phyloP scores from a whole-genome alignment of 2,888 invertebrate species.

The Phaonia tiefii region DNA sequence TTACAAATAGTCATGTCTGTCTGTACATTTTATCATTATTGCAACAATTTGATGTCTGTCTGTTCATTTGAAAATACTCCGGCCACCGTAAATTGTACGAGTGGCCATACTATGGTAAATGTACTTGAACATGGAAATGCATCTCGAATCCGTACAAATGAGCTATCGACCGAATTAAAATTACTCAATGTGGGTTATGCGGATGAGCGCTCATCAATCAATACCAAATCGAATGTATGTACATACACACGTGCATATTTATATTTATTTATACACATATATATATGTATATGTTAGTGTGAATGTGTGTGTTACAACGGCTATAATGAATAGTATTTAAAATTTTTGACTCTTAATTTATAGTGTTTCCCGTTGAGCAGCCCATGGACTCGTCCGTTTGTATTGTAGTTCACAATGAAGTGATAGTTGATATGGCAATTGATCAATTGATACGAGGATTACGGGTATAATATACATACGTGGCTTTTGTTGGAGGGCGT shows the following conservation, averaged over 20 bases:
- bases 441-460: slow-evolving; percentile 3
- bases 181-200: slow-evolving; percentile 24
- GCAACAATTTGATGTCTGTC: too few relatives aligned
- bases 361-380: not conserved
- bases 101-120: too few relatives aligned
- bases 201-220: slow-evolving; percentile 23
- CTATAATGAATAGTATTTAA: slow-evolving; percentile 20
- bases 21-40: too few relatives aligned
- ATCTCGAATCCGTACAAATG: too few relatives aligned
- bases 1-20: too few relatives aligned
- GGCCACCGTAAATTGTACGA: too few relatives aligned
- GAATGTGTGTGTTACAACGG: not conserved
- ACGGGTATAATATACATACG: not conserved
- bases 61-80: too few relatives aligned
- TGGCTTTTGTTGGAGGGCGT: not conserved
- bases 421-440: slow-evolving; percentile 24
- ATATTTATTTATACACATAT: too few relatives aligned
- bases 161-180: slow-evolving; percentile 15
- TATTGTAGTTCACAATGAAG: not conserved
- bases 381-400: not conserved
- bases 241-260: too few relatives aligned
- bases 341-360: slow-evolving; percentile 28
- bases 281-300: not conserved
- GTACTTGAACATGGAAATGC: too few relatives aligned
- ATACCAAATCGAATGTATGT: not conserved